Evolutionary conservation across 2,888 invertebrate species (phyloP).

Genomic region (Gasteruption jaculator): DNA sequence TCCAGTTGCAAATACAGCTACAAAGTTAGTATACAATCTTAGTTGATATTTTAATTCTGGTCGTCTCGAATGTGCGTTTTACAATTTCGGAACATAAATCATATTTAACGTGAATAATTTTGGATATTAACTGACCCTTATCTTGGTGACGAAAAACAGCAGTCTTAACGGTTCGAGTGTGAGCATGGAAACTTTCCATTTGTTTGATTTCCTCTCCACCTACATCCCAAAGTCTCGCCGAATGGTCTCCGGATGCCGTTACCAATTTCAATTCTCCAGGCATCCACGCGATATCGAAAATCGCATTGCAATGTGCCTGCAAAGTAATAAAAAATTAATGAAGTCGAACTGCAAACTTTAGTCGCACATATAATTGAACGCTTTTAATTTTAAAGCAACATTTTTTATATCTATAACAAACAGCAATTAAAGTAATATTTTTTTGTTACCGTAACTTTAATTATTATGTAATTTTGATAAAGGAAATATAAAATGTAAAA

Average conservation of each 20-base stretch:
- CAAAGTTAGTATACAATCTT: too few relatives aligned
- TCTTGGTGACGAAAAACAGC: constrained; percentile 70
- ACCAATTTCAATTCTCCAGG: constrained; percentile 71
- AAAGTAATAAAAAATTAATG: constrained; percentile 17
- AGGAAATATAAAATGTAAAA: too few relatives aligned
- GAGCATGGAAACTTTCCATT: constrained; percentile 67
- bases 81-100: too few relatives aligned
- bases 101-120: too few relatives aligned
- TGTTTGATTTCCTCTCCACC: constrained; percentile 46
- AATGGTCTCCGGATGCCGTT: constrained; percentile 83
- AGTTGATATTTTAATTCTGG: too few relatives aligned
- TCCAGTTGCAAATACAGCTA: constrained; percentile 81
- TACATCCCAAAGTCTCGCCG: constrained; percentile 76
- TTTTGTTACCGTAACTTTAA: too few relatives aligned
- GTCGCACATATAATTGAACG: not conserved
- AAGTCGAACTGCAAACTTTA: too few relatives aligned
- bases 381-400: not conserved
- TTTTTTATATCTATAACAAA: too few relatives aligned
- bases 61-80: too few relatives aligned
- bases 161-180: constrained; percentile 78
- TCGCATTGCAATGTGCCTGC: constrained; percentile 75
- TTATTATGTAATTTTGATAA: too few relatives aligned
- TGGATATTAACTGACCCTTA: constrained; percentile 44
- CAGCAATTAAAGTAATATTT: constrained; percentile 6
- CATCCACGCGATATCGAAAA: constrained; percentile 87